A percentile compares a stretch with the other conserved stretches of the same genome.
These are phyloP conservation scores for Drosophila stalkeri DNA, from an alignment of 2,888 invertebrate species.

Conservation along the genomic window DNA sequence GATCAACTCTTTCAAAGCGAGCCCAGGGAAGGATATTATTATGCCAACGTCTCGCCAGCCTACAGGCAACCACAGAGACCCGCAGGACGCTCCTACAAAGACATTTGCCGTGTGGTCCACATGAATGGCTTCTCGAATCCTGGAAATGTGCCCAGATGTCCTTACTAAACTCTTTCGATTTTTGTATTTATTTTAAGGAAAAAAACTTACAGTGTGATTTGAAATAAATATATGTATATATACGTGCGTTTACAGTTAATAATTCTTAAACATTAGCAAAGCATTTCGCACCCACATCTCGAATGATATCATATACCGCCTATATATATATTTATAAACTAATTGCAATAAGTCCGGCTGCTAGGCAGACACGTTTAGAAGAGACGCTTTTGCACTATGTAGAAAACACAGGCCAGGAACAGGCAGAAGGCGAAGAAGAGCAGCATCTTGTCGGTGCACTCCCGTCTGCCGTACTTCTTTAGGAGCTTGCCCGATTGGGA, in stretches of 20 bases:
- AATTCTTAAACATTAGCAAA: constrained; percentile 44
- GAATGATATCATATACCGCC: constrained; percentile 25
- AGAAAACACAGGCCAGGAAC: constrained; percentile 95
- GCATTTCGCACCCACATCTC: constrained; percentile 38
- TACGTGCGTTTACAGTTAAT: constrained; percentile 37
- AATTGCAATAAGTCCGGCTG: background rate
- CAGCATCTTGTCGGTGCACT: constrained; percentile 97
- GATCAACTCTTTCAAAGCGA: constrained; percentile 47
- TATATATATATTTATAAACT: background rate
- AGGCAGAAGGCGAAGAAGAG: constrained; percentile 94
- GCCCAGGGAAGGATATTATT: constrained; percentile 39
- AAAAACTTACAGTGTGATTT: constrained; percentile 7
- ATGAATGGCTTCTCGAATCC: constrained; percentile 78
- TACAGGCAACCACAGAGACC: constrained; percentile 19
- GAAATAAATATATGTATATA: constrained; percentile 52
- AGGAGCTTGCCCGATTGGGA: constrained; percentile 95
- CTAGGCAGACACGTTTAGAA: constrained; percentile 86
- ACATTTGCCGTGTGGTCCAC: constrained; percentile 77
- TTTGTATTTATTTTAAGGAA: constrained; percentile 13
- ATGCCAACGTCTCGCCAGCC: constrained; percentile 14
- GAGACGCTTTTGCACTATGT: constrained; percentile 95
- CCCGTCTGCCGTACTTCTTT: constrained; percentile 96
- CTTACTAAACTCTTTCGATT: constrained; percentile 50
- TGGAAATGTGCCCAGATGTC: constrained; percentile 71
- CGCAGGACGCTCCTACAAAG: constrained; percentile 64